A percentile compares a stretch with the other conserved stretches of the same genome.
Evolutionary conservation across 1,140 invertebrate species (phyloP).

Genomic region (Acromyrmex heyeri): DNA sequence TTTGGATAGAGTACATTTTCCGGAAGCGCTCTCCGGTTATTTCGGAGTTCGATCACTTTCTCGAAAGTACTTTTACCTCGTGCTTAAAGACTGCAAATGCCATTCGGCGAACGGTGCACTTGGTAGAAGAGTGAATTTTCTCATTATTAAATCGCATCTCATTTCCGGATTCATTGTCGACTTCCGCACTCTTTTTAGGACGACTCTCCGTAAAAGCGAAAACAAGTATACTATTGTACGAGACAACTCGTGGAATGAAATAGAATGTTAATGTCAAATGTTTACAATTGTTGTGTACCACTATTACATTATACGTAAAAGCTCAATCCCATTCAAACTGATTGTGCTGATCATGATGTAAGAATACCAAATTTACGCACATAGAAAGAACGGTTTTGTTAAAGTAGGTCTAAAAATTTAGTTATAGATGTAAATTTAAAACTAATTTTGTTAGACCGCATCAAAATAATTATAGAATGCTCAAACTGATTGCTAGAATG

Average conservation of each 20-base stretch:
- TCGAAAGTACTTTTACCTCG: slow-evolving; percentile 9
- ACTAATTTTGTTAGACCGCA: no score
- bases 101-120: slow-evolving; percentile 25
- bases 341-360: no score
- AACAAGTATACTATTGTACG: background rate
- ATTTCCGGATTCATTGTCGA: slow-evolving; percentile 32
- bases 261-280: background rate
- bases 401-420: no score
- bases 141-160: slow-evolving; percentile 57
- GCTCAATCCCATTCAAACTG: no score
- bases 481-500: no score
- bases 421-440: no score
- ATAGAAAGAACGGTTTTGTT: no score
- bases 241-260: background rate
- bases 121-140: slow-evolving; percentile 44
- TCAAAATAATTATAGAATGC: no score
- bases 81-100: slow-evolving; percentile 17
- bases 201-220: background rate
- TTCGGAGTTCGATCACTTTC: slow-evolving; percentile 27
- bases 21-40: slow-evolving; percentile 26
- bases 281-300: background rate
- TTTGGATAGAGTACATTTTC: slow-evolving; percentile 2
- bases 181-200: background rate
- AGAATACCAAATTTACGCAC: no score
- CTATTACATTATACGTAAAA: no score